Percentiles rank a stretch among this genome's conserved stretches.
phyloP scores from a whole-genome alignment of 1,140 invertebrate genomes.

The Formica exsecta region DNA sequence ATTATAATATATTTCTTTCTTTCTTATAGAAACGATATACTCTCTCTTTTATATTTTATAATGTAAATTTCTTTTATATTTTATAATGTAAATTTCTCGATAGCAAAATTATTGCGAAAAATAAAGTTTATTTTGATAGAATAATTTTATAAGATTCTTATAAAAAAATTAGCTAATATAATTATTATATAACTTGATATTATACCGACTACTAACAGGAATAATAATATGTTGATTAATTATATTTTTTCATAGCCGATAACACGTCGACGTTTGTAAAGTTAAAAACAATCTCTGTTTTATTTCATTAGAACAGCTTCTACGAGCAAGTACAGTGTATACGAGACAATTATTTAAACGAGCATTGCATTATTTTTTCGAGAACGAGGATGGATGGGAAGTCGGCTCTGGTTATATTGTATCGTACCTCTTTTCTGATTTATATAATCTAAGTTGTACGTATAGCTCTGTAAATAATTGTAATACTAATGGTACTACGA shows the following conservation, averaged over 20 bases:
- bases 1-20: no score
- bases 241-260: background rate
- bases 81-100: no score
- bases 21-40: no score
- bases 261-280: background rate
- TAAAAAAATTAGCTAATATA: no score
- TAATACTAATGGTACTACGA: slow-evolving; percentile 79
- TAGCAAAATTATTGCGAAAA: no score
- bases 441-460: slow-evolving; percentile 80
- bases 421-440: slow-evolving; percentile 57
- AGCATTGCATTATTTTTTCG: background rate
- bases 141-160: no score
- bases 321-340: background rate
- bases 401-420: slow-evolving; percentile 30
- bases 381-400: background rate
- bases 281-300: background rate
- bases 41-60: no score
- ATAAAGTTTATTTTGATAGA: no score
- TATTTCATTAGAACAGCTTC: background rate
- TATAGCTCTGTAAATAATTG: slow-evolving; percentile 84
- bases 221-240: slow-evolving; percentile 50
- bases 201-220: slow-evolving; percentile 1
- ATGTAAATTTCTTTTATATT: no score
- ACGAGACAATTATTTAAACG: background rate
- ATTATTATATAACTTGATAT: background rate